Evolutionary conservation across 2,888 invertebrate genomes (phyloP), one percentile per base, ranked within the genome.

Genomic region (Caradrina kadenii): DNA sequence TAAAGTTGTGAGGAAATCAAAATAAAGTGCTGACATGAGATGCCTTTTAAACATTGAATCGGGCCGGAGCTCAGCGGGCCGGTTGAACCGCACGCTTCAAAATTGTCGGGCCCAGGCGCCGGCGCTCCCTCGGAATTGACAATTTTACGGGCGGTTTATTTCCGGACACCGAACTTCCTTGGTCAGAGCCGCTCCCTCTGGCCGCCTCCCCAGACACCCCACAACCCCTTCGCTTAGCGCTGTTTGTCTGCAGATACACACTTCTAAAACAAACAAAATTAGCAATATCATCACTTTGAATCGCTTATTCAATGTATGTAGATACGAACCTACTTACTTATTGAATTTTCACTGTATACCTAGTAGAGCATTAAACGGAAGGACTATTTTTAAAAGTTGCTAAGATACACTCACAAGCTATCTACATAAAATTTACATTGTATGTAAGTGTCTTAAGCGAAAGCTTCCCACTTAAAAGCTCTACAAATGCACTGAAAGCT

Each of bases 131-230:
- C 93, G 96, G 96, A 97, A 97, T 97, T 97, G 97, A 93, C 96
- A 97, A 97, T 97, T 97, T 97, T 97, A 96, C 97, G 96, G 96
- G 94, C 96, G 96, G 97, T 97, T 97, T 97, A 96, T 96, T 96
- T 94, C 95, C 96, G 96, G 96, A 95, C 95, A 96, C 95, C 93
- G 93, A 94, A 93, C 93, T 93, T 94, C 94, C 94, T 93, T 93
- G 92, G 93, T 90, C 92, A 91, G 90, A 85, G 84, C 85, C 88
- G 79, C 88, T 88, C 90, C 90, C 90, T 86, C 88, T 69, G 61
- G 82, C 88, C 87, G 78, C 88, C 86, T 77, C 86, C 86, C 85
- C 69, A 72, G 68, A 74, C 74, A 80, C 79, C 88, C 88, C 85
- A 76, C 87, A 90, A 89, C 92, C 92, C 91, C 90, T 91, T 92